Percentiles rank a stretch among this genome's conserved stretches.
Evolutionary conservation across 2,113 vertebrate species (phyloP).

Genomic region (Barnardius zonarius): DNA sequence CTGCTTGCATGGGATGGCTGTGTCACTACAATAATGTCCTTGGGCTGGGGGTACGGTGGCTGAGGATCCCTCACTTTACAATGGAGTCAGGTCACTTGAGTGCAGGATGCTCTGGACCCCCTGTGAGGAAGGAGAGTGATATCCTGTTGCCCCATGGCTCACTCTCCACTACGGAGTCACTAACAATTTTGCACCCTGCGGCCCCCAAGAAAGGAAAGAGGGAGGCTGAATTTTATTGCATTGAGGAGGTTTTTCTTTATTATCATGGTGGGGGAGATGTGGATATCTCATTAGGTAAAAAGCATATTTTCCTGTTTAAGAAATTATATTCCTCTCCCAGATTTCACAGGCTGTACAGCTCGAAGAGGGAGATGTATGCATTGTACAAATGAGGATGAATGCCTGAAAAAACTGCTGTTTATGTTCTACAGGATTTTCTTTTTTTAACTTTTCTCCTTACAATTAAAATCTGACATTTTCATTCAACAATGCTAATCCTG

Average conservation of each 20-base stretch:
- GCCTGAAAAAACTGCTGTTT: neutral
- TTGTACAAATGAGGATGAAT: neutral
- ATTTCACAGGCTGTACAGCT: neutral
- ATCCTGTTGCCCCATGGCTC: neutral
- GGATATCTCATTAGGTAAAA: neutral
- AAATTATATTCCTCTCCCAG: neutral
- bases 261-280: neutral
- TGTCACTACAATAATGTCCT: neutral
- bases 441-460: neutral
- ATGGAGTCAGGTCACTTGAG: neutral
- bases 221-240: neutral
- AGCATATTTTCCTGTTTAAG: neutral
- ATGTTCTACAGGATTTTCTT: neutral
- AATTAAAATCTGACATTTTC: neutral
- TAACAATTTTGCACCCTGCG: neutral
- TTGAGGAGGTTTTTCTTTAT: neutral
- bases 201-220: neutral
- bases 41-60: rapidly evolving
- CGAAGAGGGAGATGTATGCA: rapidly evolving
- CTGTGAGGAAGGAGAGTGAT: neutral
- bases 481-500: neutral
- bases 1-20: rapidly evolving
- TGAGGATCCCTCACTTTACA: neutral
- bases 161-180: neutral
- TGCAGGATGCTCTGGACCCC: neutral